Evolutionary conservation across 2,797 vertebrate genomes (phyloP).

Genomic region (Alca torda): DNA sequence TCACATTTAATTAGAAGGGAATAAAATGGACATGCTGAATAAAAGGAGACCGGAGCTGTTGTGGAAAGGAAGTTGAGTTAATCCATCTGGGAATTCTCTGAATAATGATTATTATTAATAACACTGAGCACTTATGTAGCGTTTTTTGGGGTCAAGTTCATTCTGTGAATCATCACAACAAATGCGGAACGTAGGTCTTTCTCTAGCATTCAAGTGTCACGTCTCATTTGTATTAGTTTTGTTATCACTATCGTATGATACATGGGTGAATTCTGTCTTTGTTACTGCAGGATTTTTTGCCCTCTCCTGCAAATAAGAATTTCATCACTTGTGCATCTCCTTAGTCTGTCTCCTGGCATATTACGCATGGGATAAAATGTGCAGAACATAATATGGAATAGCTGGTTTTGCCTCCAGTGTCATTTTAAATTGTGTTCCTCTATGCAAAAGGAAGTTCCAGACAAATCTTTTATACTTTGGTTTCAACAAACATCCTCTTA

Average conservation of each 20-base stretch:
- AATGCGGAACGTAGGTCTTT: background rate
- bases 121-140: background rate
- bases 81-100: slow-evolving; percentile 20
- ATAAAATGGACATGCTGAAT: slow-evolving; percentile 13
- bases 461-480: background rate
- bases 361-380: background rate
- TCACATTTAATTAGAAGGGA: slow-evolving; percentile 43
- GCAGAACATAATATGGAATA: background rate
- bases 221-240: background rate
- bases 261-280: background rate
- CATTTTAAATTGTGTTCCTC: background rate
- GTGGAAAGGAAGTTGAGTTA: slow-evolving; percentile 1
- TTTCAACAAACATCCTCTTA: background rate
- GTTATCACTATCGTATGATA: background rate
- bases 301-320: background rate
- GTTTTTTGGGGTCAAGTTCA: slow-evolving; percentile 28
- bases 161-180: slow-evolving; percentile 23
- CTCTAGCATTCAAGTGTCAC: background rate
- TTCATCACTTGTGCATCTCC: background rate
- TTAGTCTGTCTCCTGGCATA: background rate
- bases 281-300: background rate
- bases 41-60: background rate
- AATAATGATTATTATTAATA: slow-evolving; percentile 25
- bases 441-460: background rate
- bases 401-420: background rate